Percentiles rank a stretch among this genome's conserved stretches.
Evolutionary conservation across 1,140 invertebrate genomes (phyloP).

Genomic region (Holcopasites calliopsidis): DNA sequence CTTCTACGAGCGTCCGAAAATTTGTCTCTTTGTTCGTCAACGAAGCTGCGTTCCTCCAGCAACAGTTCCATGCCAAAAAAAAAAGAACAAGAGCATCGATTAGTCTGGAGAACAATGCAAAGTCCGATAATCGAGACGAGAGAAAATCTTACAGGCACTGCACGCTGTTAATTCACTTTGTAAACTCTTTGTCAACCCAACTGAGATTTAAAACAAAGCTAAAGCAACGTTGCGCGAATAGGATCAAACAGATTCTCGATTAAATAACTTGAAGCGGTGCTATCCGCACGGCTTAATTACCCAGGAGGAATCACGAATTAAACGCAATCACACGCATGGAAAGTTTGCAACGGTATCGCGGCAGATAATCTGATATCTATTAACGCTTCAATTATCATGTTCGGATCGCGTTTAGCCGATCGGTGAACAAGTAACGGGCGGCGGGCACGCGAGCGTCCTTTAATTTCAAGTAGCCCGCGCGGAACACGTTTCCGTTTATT

Average conservation of each 20-base stretch:
- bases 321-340: conserved; percentile 38
- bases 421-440: conserved; percentile 30
- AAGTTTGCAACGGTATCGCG: conserved; percentile 25
- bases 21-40: not conserved
- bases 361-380: conserved; percentile 44
- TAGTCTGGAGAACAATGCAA: not conserved
- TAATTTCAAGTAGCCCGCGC: not conserved
- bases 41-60: not conserved
- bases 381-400: conserved; percentile 44
- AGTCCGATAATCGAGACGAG: not conserved
- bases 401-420: conserved; percentile 24
- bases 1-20: not conserved
- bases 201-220: not conserved
- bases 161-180: not conserved
- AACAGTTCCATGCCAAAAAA: not conserved
- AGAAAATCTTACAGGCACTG: not conserved
- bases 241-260: not conserved
- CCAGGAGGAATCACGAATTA: conserved; percentile 25
- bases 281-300: conserved; percentile 14
- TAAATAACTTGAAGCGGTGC: not conserved
- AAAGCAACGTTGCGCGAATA: not conserved
- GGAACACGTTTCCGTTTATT: not conserved
- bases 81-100: conserved; percentile 2
- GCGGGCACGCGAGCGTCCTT: conserved; percentile 8
- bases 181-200: not conserved